phyloP scores from a whole-genome alignment of 2,888 invertebrate genomes.

The Pogonocherus hispidulus region DNA sequence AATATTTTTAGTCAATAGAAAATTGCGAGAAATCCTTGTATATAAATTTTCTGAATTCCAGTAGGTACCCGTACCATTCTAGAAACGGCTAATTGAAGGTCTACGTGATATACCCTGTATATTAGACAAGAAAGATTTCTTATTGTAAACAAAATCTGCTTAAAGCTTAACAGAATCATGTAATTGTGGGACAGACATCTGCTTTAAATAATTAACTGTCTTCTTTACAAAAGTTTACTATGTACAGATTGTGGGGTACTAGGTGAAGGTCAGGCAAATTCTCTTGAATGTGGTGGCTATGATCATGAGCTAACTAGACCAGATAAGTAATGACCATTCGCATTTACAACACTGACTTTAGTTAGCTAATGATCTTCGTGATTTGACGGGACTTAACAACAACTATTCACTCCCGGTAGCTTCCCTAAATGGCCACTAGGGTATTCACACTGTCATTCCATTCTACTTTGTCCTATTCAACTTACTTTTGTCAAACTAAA shows the following conservation, averaged over 20 bases:
- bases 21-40: too few relatives aligned
- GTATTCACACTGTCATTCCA: slow-evolving; percentile 13
- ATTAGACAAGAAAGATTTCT: too few relatives aligned
- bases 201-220: slow-evolving; percentile 17
- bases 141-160: too few relatives aligned
- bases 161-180: too few relatives aligned
- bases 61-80: too few relatives aligned
- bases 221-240: slow-evolving; percentile 15
- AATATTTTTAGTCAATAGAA: too few relatives aligned
- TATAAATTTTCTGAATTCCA: too few relatives aligned
- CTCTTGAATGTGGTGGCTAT: slow-evolving; percentile 26
- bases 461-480: neutral
- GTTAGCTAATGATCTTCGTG: slow-evolving; percentile 58
- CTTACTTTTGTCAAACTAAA: too few relatives aligned
- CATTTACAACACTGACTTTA: slow-evolving; percentile 51
- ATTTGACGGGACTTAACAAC: slow-evolving; percentile 48
- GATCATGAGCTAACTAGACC: slow-evolving; percentile 30
- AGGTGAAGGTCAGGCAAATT: slow-evolving; percentile 27
- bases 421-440: slow-evolving; percentile 13
- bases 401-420: slow-evolving; percentile 23
- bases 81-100: too few relatives aligned
- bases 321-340: slow-evolving; percentile 57
- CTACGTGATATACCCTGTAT: too few relatives aligned
- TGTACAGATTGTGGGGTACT: slow-evolving; percentile 22
- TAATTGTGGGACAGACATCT: neutral